Percentiles rank a stretch among this genome's conserved stretches.
These are phyloP conservation scores for Tetramorium simillimum DNA, from an alignment of 1,140 invertebrate species.

Conservation along the genomic window DNA sequence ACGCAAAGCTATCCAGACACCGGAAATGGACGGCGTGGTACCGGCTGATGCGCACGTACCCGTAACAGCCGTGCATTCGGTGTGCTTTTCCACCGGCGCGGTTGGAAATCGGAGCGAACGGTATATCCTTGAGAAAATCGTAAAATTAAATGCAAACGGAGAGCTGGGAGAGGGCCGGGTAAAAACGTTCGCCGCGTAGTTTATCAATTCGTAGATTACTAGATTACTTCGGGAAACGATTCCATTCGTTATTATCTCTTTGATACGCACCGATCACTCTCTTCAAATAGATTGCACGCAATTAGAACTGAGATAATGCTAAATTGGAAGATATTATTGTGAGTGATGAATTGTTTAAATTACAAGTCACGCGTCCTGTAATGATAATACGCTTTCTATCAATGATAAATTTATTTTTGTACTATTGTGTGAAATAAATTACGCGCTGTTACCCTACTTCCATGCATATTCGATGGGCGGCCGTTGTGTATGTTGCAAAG, in stretches of 20 bases:
- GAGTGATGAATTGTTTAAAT: neutral
- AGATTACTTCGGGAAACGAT: neutral
- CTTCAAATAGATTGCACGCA: neutral
- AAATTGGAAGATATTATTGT: neutral
- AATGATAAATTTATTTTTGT: neutral
- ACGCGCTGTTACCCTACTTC: neutral
- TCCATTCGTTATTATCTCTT: neutral
- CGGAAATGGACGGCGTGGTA: slow-evolving; percentile 61
- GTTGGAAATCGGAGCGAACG: slow-evolving; percentile 16
- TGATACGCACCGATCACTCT: neutral
- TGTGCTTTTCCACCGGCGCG: neutral
- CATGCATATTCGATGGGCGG: slow-evolving; percentile 22
- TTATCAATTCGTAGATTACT: neutral
- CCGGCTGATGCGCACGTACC: slow-evolving; percentile 29
- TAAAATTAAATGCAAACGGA: slow-evolving; percentile 48
- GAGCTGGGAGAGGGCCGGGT: neutral
- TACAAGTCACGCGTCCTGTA: neutral
- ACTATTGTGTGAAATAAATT: neutral
- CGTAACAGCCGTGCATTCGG: slow-evolving; percentile 18
- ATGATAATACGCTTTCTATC: neutral
- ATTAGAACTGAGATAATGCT: neutral
- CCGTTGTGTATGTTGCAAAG: slow-evolving; percentile 21
- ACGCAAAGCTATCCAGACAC: slow-evolving; percentile 62
- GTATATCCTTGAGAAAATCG: slow-evolving; percentile 15
- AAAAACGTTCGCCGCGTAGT: neutral